Percentiles rank a stretch among this genome's conserved stretches.
These are phyloP conservation scores for Notothenia rossii DNA, from an alignment of 2,113 vertebrate genomes.

Conservation along the genomic window DNA sequence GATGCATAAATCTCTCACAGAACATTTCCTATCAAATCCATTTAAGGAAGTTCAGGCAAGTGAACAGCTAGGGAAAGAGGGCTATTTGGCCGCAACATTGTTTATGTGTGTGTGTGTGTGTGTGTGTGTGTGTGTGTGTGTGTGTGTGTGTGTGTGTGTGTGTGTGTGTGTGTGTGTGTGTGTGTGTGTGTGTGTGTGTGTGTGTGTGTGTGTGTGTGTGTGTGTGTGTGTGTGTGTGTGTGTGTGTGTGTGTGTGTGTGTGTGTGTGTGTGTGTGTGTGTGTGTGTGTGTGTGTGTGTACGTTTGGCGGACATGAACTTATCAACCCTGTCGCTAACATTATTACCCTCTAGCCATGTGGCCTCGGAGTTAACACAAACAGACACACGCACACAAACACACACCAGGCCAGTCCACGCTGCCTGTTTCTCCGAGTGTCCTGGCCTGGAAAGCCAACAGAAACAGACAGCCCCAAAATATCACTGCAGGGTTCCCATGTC, in stretches of 20 bases:
- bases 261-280: conserved; percentile 38
- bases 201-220: conserved; percentile 37
- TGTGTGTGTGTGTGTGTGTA: conserved; percentile 30
- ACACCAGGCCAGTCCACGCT: conserved; percentile 38
- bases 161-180: conserved; percentile 31
- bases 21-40: conserved; percentile 70
- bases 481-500: conserved; percentile 76
- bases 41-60: conserved; percentile 64
- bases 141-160: conserved; percentile 33
- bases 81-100: conserved; percentile 49
- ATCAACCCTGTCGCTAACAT: conserved; percentile 70
- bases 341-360: conserved; percentile 74
- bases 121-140: conserved; percentile 9
- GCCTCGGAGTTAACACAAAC: conserved; percentile 46
- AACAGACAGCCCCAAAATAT: conserved; percentile 75
- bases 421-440: conserved; percentile 61
- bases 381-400: conserved; percentile 20
- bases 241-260: neutral
- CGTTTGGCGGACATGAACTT: conserved; percentile 68
- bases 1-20: conserved; percentile 47
- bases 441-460: conserved; percentile 61
- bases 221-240: conserved; percentile 18
- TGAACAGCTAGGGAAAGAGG: conserved; percentile 46
- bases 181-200: conserved; percentile 24
- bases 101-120: conserved; percentile 19